phyloP scores from a whole-genome alignment of 2,888 invertebrate species.

The Sesia bembeciformis region DNA sequence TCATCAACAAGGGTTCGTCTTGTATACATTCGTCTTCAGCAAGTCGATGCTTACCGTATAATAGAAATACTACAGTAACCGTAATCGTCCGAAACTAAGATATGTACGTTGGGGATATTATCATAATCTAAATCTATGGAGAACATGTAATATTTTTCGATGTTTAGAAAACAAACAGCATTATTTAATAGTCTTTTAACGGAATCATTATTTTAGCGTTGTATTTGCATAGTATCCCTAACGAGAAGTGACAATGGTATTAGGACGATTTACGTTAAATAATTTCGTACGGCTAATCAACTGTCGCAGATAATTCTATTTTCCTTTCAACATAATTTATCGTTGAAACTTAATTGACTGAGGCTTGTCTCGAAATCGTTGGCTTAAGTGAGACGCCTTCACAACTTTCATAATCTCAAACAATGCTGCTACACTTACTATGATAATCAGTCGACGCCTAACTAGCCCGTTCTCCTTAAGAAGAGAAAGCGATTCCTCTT shows the following conservation, averaged over 20 bases:
- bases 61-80: too few relatives aligned
- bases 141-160: too few relatives aligned
- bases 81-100: too few relatives aligned
- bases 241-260: background rate
- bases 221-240: too few relatives aligned
- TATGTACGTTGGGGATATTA: too few relatives aligned
- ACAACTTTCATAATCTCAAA: conserved; percentile 46
- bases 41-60: too few relatives aligned
- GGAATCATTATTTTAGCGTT: too few relatives aligned
- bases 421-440: conserved; percentile 58
- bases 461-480: conserved; percentile 54
- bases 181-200: too few relatives aligned
- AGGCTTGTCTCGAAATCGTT: conserved; percentile 8
- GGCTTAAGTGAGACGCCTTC: conserved; percentile 5
- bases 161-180: too few relatives aligned
- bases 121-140: too few relatives aligned
- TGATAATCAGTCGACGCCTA: conserved; percentile 61
- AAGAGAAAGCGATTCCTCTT: conserved; percentile 57
- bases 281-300: conserved; percentile 8
- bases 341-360: background rate
- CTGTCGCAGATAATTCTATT: conserved; percentile 1
- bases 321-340: conserved; percentile 13
- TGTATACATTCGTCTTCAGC: too few relatives aligned
- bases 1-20: too few relatives aligned
- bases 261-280: conserved; percentile 5